Evolutionary conservation across 2,113 vertebrate species (phyloP).

Genomic region (Python bivittatus): DNA sequence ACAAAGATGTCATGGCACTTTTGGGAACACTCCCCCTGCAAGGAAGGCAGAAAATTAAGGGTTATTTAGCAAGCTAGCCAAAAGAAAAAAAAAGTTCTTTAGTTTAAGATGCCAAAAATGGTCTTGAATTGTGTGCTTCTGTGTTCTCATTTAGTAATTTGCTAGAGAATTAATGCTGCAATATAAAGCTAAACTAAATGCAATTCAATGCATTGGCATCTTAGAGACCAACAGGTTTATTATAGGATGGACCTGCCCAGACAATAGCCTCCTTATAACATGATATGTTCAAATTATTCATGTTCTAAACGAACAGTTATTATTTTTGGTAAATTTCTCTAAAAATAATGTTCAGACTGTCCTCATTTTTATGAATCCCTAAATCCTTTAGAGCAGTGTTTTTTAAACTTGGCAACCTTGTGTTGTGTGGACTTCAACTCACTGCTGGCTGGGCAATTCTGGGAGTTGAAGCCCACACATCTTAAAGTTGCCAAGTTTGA

Average conservation of each 20-base stretch:
- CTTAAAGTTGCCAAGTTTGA: too few relatives aligned
- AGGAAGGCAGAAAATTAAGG: not conserved
- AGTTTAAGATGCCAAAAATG: not conserved
- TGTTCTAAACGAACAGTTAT: not conserved
- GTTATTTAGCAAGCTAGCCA: conserved; percentile 2
- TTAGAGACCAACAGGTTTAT: not conserved
- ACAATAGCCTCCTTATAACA: not conserved
- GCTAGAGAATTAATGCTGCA: not conserved
- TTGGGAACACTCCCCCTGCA: conserved; percentile 90
- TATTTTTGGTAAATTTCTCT: not conserved
- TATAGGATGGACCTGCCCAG: not conserved
- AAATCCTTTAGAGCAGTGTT: not conserved
- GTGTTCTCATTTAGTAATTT: not conserved
- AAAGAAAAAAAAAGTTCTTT: not conserved
- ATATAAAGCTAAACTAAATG: not conserved
- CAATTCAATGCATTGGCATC: not conserved
- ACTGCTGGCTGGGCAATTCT: not conserved
- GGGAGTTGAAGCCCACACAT: too few relatives aligned
- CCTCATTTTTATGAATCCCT: not conserved
- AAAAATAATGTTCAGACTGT: not conserved
- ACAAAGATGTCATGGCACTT: conserved; percentile 92
- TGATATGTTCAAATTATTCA: not conserved
- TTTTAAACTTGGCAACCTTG: not conserved
- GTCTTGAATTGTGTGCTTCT: not conserved
- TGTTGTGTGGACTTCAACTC: not conserved